Evolutionary conservation across 2,797 vertebrate species (phyloP).

Genomic region (Fratercula arctica): DNA sequence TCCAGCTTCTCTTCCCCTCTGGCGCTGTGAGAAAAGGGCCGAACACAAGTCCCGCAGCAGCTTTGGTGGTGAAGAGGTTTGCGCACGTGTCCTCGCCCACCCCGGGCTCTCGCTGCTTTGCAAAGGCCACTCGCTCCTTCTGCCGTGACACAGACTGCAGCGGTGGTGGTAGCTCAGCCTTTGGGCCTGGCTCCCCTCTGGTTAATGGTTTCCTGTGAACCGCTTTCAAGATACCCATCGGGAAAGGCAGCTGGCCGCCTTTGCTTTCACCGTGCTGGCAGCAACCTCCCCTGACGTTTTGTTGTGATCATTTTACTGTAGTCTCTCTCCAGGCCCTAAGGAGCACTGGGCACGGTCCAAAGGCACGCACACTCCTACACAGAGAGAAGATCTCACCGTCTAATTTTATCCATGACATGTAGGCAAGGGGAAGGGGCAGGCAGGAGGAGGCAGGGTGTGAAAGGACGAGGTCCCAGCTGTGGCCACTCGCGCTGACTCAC

Average conservation of each 20-base stretch:
- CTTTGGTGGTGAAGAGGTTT: background rate
- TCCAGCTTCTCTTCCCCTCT: background rate
- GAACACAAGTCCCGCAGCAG: background rate
- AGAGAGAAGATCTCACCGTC: background rate
- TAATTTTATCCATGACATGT: background rate
- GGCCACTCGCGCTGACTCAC: background rate
- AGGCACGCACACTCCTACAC: background rate
- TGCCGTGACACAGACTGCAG: background rate
- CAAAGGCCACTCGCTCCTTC: background rate
- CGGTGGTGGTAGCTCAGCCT: background rate
- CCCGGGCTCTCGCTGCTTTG: background rate
- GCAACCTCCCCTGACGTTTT: background rate
- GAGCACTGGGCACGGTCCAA: background rate
- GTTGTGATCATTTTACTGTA: background rate
- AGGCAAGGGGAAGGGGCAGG: background rate
- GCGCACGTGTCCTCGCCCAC: background rate
- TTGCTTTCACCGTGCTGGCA: background rate
- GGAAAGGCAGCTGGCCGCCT: background rate
- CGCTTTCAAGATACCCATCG: background rate
- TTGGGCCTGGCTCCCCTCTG: background rate
- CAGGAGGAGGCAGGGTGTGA: background rate
- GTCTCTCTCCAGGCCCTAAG: background rate
- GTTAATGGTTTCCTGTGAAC: constrained; percentile 28
- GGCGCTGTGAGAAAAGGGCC: background rate
- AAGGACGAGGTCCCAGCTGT: background rate